phyloP scores from a whole-genome alignment of 1,140 invertebrate species.

The Ceratosolen solmsi region DNA sequence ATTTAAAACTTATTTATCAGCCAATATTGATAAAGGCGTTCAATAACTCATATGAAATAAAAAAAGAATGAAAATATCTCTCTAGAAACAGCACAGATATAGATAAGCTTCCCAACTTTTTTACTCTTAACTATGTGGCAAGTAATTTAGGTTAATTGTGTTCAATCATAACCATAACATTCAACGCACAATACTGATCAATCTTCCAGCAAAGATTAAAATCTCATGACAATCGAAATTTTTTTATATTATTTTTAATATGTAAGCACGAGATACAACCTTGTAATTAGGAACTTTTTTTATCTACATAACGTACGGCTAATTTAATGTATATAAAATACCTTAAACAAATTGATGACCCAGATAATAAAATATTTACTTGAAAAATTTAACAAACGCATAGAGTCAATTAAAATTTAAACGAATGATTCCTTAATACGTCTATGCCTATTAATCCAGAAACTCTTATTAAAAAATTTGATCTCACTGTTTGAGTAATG shows the following conservation, averaged over 20 bases:
- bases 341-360: slow-evolving; percentile 2
- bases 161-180: slow-evolving; percentile 45
- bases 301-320: too few relatives aligned
- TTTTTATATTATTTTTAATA: background rate
- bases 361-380: background rate
- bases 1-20: slow-evolving; percentile 29
- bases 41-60: slow-evolving; percentile 24
- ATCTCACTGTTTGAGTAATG: too few relatives aligned
- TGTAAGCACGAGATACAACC: background rate
- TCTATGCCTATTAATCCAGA: too few relatives aligned
- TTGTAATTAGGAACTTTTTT: background rate
- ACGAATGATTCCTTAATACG: too few relatives aligned
- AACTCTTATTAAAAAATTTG: too few relatives aligned
- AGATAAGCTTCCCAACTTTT: slow-evolving; percentile 24
- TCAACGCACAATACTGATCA: slow-evolving; percentile 35
- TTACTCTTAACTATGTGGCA: slow-evolving; percentile 28
- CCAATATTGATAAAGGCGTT: background rate
- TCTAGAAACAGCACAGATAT: slow-evolving; percentile 34
- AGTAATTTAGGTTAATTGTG: slow-evolving; percentile 53
- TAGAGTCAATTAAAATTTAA: too few relatives aligned
- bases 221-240: slow-evolving; percentile 30
- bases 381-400: too few relatives aligned
- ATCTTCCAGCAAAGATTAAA: slow-evolving; percentile 46
- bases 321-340: background rate
- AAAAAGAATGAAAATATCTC: slow-evolving; percentile 19